These are phyloP conservation scores for Lanius ludovicianus DNA, from an alignment of 2,113 vertebrate genomes.

Conservation along the genomic window DNA sequence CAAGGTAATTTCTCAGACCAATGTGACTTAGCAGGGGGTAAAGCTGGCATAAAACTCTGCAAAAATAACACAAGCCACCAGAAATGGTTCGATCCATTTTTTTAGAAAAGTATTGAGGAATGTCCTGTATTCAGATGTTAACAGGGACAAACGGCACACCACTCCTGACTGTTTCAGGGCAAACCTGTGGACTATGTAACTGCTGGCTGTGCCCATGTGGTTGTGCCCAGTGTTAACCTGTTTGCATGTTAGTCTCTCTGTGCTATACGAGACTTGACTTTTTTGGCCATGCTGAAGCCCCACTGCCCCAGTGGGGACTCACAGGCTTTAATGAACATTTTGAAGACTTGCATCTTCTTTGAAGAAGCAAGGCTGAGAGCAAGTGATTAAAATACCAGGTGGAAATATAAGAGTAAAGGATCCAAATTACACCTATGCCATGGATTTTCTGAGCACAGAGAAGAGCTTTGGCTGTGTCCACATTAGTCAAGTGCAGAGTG, in stretches of 20 bases:
- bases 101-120: background rate
- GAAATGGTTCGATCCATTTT: background rate
- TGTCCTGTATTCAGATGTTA: background rate
- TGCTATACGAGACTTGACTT: background rate
- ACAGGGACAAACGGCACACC: background rate
- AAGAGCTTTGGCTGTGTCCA: background rate
- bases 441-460: background rate
- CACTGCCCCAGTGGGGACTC: background rate
- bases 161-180: background rate
- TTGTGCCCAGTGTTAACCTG: background rate
- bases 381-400: background rate
- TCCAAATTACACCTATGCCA: background rate
- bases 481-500: background rate
- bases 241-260: background rate
- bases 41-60: background rate
- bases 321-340: background rate
- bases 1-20: conserved; percentile 55
- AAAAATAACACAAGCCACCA: background rate
- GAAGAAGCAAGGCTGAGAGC: background rate
- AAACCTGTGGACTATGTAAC: background rate
- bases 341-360: background rate
- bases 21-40: background rate
- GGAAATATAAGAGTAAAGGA: background rate
- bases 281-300: background rate
- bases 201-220: background rate